phyloP scores from a whole-genome alignment of 2,888 invertebrate species.

The Drosophila kambysellisi region DNA sequence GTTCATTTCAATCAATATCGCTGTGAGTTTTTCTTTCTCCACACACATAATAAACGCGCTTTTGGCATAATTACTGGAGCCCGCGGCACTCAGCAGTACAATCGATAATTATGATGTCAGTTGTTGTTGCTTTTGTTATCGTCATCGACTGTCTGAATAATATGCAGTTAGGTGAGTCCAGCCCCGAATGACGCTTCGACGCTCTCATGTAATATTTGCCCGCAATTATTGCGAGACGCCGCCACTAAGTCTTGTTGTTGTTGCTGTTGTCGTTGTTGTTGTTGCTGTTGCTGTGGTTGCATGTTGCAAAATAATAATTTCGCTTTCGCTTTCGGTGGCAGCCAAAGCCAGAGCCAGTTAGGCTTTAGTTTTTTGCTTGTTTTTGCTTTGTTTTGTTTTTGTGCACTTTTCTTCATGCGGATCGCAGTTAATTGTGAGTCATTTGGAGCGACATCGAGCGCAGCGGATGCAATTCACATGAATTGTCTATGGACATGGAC shows the following conservation, averaged over 20 bases:
- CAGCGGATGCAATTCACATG: conserved; percentile 52
- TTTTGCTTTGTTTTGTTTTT: conserved; percentile 4
- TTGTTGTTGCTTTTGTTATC: conserved; percentile 48
- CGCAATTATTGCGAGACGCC: conserved; percentile 74
- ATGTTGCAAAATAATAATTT: conserved; percentile 78
- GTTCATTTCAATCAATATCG: conserved; percentile 51
- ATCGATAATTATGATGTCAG: conserved; percentile 77
- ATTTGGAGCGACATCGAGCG: conserved; percentile 60
- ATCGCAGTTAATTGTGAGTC: conserved; percentile 76
- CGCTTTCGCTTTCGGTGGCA: conserved; percentile 64
- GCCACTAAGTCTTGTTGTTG: conserved; percentile 36
- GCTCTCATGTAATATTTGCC: conserved; percentile 75
- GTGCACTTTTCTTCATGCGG: conserved; percentile 28
- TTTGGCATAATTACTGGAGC: conserved; percentile 73
- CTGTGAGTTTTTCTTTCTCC: conserved; percentile 33
- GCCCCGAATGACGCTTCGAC: conserved; percentile 35
- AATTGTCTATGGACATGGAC: conserved; percentile 18
- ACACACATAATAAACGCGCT: conserved; percentile 63
- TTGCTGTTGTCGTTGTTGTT: conserved; percentile 40
- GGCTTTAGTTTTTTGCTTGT: conserved; percentile 32
- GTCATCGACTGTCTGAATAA: conserved; percentile 67
- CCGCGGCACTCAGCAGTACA: conserved; percentile 32
- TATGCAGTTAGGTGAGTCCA: conserved; percentile 52
- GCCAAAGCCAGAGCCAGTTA: conserved; percentile 41
- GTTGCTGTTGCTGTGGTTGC: conserved; percentile 59